Base-by-base conservation (phyloP, 2,797 vertebrate genomes). In the Brachyalestes nurse region DNA sequence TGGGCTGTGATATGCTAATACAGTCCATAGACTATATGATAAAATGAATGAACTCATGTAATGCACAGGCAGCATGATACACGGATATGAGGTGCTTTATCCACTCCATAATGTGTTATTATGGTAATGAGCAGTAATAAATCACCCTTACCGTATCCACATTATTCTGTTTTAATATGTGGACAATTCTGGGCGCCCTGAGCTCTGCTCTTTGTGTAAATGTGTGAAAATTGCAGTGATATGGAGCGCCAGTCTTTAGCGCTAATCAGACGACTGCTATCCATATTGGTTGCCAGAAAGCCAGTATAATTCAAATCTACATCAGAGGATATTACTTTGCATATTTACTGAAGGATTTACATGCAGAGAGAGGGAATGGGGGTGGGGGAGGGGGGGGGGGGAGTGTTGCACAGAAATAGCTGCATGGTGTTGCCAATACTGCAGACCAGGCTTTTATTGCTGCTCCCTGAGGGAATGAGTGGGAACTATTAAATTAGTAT, bases 401-500 rank as follows among this genome's bases (percentile, higher is more conserved):
- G 34, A 3, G 28, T 28, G 28, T 34, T 4, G 75, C 28, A 77
- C 55, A 72, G 70, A 73, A 84, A 87, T 76, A 55, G 73, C 34
- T 57, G 74, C 70, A 58, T 1, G 71, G 53, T 70, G 47, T 45
- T 85, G 77, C 72, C 82, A 72, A 79, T 82, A 83, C 73, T 86
- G 83, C 85, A 83, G 83, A 78, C 78, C 72, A 73, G 77, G 73
- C 82, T 85, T 80, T 81, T 85, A 86, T 85, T 83, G 81, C 76
- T 23, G 71, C 69, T 83, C 85, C 86, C 83, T 42, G 25, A 76
- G 85, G 86, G 75, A 83, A 83, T 75, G 25, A 82, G 87, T 73
- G 71, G 67, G 77, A 84, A 84, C 83, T 83, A 87, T 87, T 88
- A 84, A 86, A 88, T 88, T 87, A 88, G 88, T 84, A 87, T 85